Percentiles rank a stretch among this genome's conserved stretches.
phyloP scores from a whole-genome alignment of 1,140 invertebrate species.

The Leptestheria dahalacensis region DNA sequence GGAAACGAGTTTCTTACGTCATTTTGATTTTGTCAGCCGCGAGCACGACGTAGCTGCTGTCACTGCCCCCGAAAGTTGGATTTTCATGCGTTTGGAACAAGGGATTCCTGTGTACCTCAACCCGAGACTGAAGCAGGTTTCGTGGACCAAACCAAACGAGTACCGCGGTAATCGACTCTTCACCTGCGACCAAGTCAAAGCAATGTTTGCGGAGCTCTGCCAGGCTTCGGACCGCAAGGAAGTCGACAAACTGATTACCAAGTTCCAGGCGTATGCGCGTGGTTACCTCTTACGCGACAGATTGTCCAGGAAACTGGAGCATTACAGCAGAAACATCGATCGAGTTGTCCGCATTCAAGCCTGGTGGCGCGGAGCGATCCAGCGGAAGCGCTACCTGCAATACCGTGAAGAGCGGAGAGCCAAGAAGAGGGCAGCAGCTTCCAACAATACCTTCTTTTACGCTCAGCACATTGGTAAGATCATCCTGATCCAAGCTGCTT shows the following conservation, averaged over 20 bases:
- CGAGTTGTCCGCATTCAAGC: constrained; percentile 42
- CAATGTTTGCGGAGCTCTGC: neutral
- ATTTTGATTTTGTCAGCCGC: neutral
- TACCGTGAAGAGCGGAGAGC: constrained; percentile 26
- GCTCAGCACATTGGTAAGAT: constrained; percentile 36
- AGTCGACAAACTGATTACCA: constrained; percentile 25
- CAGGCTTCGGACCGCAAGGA: neutral
- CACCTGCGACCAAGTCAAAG: neutral
- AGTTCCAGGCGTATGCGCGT: constrained; percentile 43
- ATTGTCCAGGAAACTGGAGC: constrained; percentile 32
- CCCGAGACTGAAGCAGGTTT: constrained; percentile 31
- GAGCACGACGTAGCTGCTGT: neutral
- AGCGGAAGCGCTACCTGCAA: constrained; percentile 34
- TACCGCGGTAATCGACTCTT: neutral
- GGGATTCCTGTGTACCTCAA: constrained; percentile 35
- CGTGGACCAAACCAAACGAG: constrained; percentile 34
- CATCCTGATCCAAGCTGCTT: constrained; percentile 46
- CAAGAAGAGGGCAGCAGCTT: constrained; percentile 27
- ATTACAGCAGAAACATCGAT: constrained; percentile 35
- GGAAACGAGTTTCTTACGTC: no score
- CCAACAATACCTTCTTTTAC: constrained; percentile 30
- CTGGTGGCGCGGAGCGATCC: constrained; percentile 43
- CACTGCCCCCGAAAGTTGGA: constrained; percentile 27
- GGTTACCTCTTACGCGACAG: constrained; percentile 44
- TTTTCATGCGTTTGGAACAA: constrained; percentile 33